These are phyloP conservation scores for Pheosia gnoma DNA, from an alignment of 2,888 invertebrate genomes.

Conservation along the genomic window DNA sequence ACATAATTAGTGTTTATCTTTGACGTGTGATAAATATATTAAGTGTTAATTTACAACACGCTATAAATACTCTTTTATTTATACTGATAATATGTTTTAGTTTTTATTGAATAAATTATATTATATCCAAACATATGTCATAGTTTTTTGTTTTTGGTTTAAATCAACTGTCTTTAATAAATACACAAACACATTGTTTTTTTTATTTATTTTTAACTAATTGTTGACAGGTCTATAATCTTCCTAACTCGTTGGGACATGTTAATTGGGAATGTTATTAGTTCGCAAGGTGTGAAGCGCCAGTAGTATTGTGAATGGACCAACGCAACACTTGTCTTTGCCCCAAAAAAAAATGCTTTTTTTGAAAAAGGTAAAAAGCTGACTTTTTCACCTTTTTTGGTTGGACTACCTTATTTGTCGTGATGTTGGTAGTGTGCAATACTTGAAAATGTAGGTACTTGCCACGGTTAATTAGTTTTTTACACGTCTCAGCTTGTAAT, in stretches of 20 bases:
- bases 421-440: constrained; percentile 21
- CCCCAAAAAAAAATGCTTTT: constrained; percentile 26
- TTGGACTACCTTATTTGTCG: constrained; percentile 24
- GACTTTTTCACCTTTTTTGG: constrained; percentile 19
- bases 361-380: constrained; percentile 28
- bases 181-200: neutral
- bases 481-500: neutral
- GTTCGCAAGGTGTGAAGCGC: constrained; percentile 66
- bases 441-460: constrained; percentile 11
- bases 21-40: neutral
- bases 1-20: neutral
- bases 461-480: neutral
- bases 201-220: neutral
- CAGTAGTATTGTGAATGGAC: constrained; percentile 31
- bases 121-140: no score
- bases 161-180: neutral
- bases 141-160: no score
- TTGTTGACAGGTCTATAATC: constrained; percentile 42
- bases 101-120: neutral
- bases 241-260: constrained; percentile 41
- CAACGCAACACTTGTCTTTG: constrained; percentile 32
- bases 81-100: neutral
- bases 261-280: constrained; percentile 64
- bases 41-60: neutral
- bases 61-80: neutral